Evolutionary conservation across 2,888 invertebrate species (phyloP).

Genomic region (Parapristionchus giblindavisi): DNA sequence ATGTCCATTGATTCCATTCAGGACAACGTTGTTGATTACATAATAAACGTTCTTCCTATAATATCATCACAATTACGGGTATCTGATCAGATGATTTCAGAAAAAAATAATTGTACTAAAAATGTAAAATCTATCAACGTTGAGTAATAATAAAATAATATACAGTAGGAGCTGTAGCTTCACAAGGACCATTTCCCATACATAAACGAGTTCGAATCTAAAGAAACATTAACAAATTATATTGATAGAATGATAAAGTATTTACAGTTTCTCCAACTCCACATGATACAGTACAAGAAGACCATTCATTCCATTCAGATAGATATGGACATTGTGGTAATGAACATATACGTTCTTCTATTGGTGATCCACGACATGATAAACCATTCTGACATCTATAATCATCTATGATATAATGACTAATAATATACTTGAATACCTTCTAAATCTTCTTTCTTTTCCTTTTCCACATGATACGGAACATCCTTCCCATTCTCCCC

Average conservation of each 20-base stretch:
- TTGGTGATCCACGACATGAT: slow-evolving; percentile 51
- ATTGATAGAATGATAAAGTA: neutral
- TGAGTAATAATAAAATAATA: neutral
- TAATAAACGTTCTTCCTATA: slow-evolving; percentile 49
- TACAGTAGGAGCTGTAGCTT: slow-evolving; percentile 41
- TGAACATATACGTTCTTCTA: slow-evolving; percentile 51
- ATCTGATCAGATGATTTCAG: neutral
- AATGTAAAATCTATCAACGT: neutral
- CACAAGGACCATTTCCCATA: slow-evolving; percentile 48
- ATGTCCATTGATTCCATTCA: slow-evolving; percentile 55
- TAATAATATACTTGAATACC: slow-evolving; percentile 18
- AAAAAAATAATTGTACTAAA: neutral
- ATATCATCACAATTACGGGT: neutral
- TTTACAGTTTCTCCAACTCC: slow-evolving; percentile 55
- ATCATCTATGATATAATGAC: no score
- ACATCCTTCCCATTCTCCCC: slow-evolving; percentile 57
- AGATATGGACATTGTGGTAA: slow-evolving; percentile 50
- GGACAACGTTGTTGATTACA: slow-evolving; percentile 58
- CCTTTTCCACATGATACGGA: slow-evolving; percentile 52
- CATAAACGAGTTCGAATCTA: slow-evolving; percentile 53
- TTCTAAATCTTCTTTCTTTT: slow-evolving; percentile 50
- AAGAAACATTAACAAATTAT: neutral
- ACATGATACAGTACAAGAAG: slow-evolving; percentile 49
- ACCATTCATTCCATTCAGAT: slow-evolving; percentile 51
- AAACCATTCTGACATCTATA: slow-evolving; percentile 51